phyloP scores from a whole-genome alignment of 2,888 invertebrate species.

The Unio delphinus region DNA sequence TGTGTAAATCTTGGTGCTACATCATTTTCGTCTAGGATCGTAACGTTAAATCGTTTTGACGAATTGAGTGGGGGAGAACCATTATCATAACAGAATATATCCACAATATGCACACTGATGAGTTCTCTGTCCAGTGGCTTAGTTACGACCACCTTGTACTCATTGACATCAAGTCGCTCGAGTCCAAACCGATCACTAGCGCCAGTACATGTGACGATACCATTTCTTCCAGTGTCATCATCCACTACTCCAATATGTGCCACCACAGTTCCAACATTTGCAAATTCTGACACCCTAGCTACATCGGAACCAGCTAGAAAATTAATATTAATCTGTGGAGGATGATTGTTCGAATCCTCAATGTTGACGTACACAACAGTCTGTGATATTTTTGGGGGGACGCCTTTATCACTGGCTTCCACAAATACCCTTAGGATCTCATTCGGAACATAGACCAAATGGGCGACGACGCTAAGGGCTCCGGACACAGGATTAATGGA shows the following conservation, averaged over 20 bases:
- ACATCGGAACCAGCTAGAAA: constrained; percentile 31
- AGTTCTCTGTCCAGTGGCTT: constrained; percentile 38
- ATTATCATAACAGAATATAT: constrained; percentile 41
- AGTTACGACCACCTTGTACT: constrained; percentile 50
- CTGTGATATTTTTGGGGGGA: constrained; percentile 48
- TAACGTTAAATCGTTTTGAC: constrained; percentile 37
- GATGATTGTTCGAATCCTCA: constrained; percentile 92
- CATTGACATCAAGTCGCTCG: constrained; percentile 47
- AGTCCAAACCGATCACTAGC: constrained; percentile 49
- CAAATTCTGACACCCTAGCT: constrained; percentile 54
- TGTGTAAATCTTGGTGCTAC: constrained; percentile 87
- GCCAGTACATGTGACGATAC: constrained; percentile 49
- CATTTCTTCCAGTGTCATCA: constrained; percentile 57
- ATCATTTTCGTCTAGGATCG: constrained; percentile 89
- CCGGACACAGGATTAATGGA: constrained; percentile 50
- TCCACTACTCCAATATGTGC: constrained; percentile 55
- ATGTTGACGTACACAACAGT: constrained; percentile 73
- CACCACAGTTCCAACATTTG: constrained; percentile 57
- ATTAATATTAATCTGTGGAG: constrained; percentile 78
- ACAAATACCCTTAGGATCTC: constrained; percentile 40
- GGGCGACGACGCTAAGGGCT: constrained; percentile 44
- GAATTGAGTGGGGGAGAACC: constrained; percentile 42
- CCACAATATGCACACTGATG: constrained; percentile 28
- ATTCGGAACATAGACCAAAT: constrained; percentile 46
- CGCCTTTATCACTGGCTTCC: constrained; percentile 55